These are phyloP conservation scores for Hemicordylus capensis DNA, from an alignment of 2,113 vertebrate species.

Conservation along the genomic window DNA sequence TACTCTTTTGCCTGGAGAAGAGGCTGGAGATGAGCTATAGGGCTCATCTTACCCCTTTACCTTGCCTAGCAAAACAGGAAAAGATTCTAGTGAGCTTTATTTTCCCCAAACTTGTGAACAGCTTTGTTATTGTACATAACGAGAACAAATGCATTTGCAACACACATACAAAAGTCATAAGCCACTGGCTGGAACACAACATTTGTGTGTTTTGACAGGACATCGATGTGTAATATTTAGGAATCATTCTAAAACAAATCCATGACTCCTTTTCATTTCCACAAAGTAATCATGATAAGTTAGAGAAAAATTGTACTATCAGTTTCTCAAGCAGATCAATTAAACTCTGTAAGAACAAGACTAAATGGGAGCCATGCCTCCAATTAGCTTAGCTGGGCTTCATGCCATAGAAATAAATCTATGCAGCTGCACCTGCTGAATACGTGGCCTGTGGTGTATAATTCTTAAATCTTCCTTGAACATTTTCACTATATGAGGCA, in stretches of 20 bases:
- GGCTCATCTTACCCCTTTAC: not conserved
- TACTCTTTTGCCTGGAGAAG: not conserved
- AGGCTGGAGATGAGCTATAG: slow-evolving; percentile 4
- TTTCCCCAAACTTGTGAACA: not conserved
- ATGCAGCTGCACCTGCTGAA: not conserved
- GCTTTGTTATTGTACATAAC: not conserved
- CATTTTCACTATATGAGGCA: not conserved
- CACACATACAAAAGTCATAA: not conserved
- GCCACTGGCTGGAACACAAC: not conserved
- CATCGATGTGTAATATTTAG: not conserved
- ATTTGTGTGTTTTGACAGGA: not conserved
- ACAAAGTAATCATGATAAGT: not conserved
- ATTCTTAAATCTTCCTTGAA: not conserved
- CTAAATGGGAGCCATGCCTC: not conserved
- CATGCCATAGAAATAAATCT: slow-evolving; percentile 19
- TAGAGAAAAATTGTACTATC: not conserved
- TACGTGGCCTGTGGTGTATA: not conserved
- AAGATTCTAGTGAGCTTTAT: not conserved
- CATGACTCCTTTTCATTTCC: not conserved
- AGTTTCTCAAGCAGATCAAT: not conserved
- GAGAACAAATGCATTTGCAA: not conserved
- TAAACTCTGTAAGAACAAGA: not conserved
- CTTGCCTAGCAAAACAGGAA: not conserved
- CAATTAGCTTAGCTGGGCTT: not conserved
- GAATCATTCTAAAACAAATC: not conserved